Percentiles rank a stretch among this genome's conserved stretches.
These are phyloP conservation scores for Oncorhynchus clarkii DNA, from an alignment of 2,113 vertebrate species.

Conservation along the genomic window DNA sequence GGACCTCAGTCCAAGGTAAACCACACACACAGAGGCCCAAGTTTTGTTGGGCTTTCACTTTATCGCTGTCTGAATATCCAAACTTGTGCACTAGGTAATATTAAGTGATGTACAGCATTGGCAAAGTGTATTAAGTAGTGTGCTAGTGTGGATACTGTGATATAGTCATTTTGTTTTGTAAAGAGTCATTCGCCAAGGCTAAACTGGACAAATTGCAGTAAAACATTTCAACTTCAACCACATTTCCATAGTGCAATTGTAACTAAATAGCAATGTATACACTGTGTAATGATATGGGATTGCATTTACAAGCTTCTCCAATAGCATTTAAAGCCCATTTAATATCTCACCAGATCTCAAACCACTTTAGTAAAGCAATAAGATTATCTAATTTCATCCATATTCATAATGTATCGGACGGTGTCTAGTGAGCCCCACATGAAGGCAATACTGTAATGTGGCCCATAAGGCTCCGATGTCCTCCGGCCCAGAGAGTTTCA, in stretches of 20 bases:
- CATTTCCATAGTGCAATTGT: background rate
- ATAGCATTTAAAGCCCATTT: conserved; percentile 15
- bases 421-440: conserved; percentile 43
- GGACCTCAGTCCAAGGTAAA: conserved; percentile 89
- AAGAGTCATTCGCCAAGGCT: too few relatives aligned
- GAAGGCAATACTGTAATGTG: conserved; percentile 38
- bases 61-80: too few relatives aligned
- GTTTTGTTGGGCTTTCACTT: background rate
- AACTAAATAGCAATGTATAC: background rate
- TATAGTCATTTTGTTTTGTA: too few relatives aligned
- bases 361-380: conserved; percentile 41
- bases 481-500: conserved; percentile 33
- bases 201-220: too few relatives aligned
- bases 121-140: too few relatives aligned
- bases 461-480: conserved; percentile 57
- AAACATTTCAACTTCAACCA: background rate
- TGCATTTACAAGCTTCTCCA: background rate
- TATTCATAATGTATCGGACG: conserved; percentile 61
- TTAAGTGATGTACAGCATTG: too few relatives aligned
- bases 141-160: too few relatives aligned
- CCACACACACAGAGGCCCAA: too few relatives aligned
- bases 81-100: background rate
- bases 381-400: conserved; percentile 45
- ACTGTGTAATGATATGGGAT: background rate
- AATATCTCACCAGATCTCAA: conserved; percentile 52